Base-by-base conservation (phyloP, 2,113 vertebrate species). In the Mobula birostris region DNA sequence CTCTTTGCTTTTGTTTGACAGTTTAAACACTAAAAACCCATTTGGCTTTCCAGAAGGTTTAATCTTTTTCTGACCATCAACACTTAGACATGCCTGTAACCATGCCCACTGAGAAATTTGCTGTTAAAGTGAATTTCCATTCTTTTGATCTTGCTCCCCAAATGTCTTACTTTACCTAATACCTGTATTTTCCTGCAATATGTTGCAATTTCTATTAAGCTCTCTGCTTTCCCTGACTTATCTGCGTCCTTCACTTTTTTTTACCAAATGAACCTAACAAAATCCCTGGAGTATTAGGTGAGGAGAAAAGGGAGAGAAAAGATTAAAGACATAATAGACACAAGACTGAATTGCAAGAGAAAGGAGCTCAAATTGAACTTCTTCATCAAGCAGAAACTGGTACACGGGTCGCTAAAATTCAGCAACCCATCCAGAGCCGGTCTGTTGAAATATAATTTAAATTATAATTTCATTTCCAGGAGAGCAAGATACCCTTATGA, bases 1-100 rank as follows among this genome's bases (percentile, higher is more conserved):
- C 79, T 79, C 77, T 79, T 79, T 79, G n/a, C 77, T 79, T 79
- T 79, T 79, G 77, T 82, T 40, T n/a, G 15, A 40, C 79, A 82
- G 36, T 19, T 14, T 48, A 82, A 82, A 36, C 24, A 15, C 78
- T 15, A 36, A 36, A 79, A 82, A 14, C 32, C 32, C 79, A 40
- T 40, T 82, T 48, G 32, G 12, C 17, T 40, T 82, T 79, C 77
- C 32, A 79, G 11, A 36, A 82, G 36, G 79, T 5, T 82, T 82
- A 15, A 40, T 82, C 79, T 40, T 82, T 19, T 82, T 48, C 77
- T 79, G n/a, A 19, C 36, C 36, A 48, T 82, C 79, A 15, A 82
- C 77, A 40, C 15, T 82, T 48, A 82, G 36, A 17, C 36, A 82
- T 48, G 40, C 40, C 1, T 48, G 79, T 48, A 17, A 19, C 79